Base-by-base conservation (phyloP, 1,140 invertebrate species). In the Caenorhabditis tropicalis region DNA sequence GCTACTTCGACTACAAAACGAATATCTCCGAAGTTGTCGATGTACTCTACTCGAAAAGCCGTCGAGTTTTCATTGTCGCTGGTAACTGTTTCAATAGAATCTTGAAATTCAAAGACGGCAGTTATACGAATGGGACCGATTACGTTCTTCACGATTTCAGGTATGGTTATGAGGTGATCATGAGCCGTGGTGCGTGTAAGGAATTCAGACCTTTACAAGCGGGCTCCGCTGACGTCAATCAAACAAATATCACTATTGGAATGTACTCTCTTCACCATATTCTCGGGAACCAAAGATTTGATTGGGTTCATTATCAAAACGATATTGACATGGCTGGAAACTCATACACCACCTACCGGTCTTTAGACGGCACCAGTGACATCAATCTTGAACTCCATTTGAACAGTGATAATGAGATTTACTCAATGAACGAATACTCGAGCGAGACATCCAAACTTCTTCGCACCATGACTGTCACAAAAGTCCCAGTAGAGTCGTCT, bases 111-210 rank as follows among this genome's bases (percentile, higher is more conserved):
- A 36, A 65, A 36, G 33, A 2, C 0, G n/a, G 36, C 19, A 2
- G 31, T n/a, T 74, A 43, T 74, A 7, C 33, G 0, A 43, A 74
- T 24, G 33, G 19, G n/a, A 46, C 36, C 1, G 65, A 74, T 43
- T 74, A 46, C 2, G 33, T 74, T 43, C 65, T 74, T 10, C 65
- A 74, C n/a, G 65, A 74, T n/a, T 74, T 43, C 65, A 43, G 27
- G 19, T 74, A 46, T 24, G 65, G 65, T 24, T 74, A 74, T 15
- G 65, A 74, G 21, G 33, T 74, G 7, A 74, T 36, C 4, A 74
- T 74, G 65, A 74, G 36, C 10, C 36, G n/a, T 5, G 65, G 21
- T 0, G 65, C 65, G 21, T 74, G 65, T 43, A n/a, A 74, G 9
- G 24, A 3, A 7, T 74, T 74, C 36, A 3, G 5, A 15, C 1